Conservation (phyloP, 1,140 invertebrate species). For the Anoplophora glabripennis region DNA sequence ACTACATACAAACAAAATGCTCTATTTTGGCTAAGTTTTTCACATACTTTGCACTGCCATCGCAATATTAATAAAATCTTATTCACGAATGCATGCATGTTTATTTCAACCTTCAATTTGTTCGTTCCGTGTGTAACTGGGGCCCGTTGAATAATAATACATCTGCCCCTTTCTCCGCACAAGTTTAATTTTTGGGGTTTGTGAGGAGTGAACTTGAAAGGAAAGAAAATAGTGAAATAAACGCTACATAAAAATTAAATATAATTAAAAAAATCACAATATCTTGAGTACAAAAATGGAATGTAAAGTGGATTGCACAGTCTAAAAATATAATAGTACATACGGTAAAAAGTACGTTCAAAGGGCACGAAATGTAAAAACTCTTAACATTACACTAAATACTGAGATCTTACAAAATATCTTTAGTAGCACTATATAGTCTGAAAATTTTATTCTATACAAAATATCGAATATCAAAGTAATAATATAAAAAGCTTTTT, state of each 20-base stretch:
- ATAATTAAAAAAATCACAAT: constrained; percentile 28
- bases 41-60: constrained; percentile 3
- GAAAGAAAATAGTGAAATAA: no score
- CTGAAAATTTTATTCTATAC: constrained; percentile 22
- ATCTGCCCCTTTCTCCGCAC: no score
- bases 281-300: constrained; percentile 27
- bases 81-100: neutral
- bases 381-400: constrained; percentile 23
- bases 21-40: neutral
- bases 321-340: constrained; percentile 13
- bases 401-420: constrained; percentile 37
- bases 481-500: constrained; percentile 27
- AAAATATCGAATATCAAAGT: constrained; percentile 20
- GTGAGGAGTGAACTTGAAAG: no score
- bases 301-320: constrained; percentile 26
- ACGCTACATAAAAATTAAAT: constrained; percentile 4
- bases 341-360: constrained; percentile 15
- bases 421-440: constrained; percentile 17
- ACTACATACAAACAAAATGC: neutral
- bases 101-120: no score
- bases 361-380: constrained; percentile 15
- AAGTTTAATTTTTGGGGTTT: no score
- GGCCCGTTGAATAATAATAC: no score
- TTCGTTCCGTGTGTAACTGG: no score
- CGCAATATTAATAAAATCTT: neutral